A percentile compares a stretch with the other conserved stretches of the same genome.
phyloP scores from a whole-genome alignment of 1,140 invertebrate species.

The Cherax destructor region DNA sequence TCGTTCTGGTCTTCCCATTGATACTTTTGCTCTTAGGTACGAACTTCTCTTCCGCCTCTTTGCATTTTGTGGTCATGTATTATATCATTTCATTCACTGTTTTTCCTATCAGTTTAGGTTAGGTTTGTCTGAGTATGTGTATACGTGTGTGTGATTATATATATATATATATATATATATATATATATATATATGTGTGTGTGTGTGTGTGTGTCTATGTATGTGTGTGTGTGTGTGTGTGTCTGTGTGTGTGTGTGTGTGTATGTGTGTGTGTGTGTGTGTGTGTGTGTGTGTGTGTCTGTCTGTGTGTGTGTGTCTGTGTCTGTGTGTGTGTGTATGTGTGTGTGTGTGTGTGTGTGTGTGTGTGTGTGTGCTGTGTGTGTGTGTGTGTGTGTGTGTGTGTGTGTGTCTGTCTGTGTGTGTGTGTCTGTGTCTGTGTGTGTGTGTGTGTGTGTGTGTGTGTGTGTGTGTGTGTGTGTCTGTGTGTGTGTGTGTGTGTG shows the following conservation, averaged over 20 bases:
- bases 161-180: neutral
- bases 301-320: neutral
- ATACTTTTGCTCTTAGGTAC: too few species aligned
- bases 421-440: neutral
- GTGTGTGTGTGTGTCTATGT: neutral
- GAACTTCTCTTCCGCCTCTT: too few species aligned
- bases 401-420: neutral
- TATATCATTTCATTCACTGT: too few species aligned
- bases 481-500: neutral
- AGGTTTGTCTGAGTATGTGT: too few species aligned
- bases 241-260: neutral
- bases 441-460: neutral
- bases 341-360: conserved; percentile 1
- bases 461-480: neutral
- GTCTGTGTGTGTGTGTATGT: neutral
- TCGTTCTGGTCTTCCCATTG: too few species aligned
- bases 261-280: neutral
- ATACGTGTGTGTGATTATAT: neutral
- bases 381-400: neutral
- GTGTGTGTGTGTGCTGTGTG: neutral
- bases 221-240: neutral
- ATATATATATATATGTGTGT: neutral
- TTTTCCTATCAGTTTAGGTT: neutral
- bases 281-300: neutral
- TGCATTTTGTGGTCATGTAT: too few species aligned